Evolutionary conservation across 2,113 vertebrate genomes (phyloP).

Genomic region (Brienomyrus brachyistius): DNA sequence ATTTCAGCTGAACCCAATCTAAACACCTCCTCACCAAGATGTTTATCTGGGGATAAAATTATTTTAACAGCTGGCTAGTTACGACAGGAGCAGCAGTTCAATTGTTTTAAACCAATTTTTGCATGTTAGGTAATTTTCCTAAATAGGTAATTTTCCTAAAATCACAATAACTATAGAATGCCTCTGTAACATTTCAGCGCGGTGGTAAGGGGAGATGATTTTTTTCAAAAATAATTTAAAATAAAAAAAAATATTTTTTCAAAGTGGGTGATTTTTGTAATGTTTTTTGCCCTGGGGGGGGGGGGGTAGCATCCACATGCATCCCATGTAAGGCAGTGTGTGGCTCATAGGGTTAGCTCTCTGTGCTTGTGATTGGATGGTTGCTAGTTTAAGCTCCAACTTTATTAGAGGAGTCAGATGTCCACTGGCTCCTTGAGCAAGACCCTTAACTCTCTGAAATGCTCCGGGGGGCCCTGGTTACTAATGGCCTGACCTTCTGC

Average conservation of each 20-base stretch:
- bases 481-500: background rate
- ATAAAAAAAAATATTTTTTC: background rate
- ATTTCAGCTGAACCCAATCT: background rate
- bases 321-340: background rate
- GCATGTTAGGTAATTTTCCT: background rate
- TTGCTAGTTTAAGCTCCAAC: background rate
- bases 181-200: background rate
- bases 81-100: background rate
- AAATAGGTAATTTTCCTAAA: background rate
- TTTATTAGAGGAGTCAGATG: background rate
- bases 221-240: no score
- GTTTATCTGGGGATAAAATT: background rate
- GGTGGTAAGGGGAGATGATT: background rate
- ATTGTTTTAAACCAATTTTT: background rate
- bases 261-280: background rate
- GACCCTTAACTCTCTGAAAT: background rate
- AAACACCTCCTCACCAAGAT: background rate
- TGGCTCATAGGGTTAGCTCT: background rate
- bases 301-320: background rate
- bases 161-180: background rate
- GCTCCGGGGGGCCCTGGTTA: background rate
- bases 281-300: no score
- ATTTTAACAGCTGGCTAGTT: background rate
- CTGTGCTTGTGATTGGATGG: background rate
- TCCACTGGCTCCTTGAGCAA: background rate